These are phyloP conservation scores for Drosophila lacertosa DNA, from an alignment of 1,140 invertebrate species.

Conservation along the genomic window DNA sequence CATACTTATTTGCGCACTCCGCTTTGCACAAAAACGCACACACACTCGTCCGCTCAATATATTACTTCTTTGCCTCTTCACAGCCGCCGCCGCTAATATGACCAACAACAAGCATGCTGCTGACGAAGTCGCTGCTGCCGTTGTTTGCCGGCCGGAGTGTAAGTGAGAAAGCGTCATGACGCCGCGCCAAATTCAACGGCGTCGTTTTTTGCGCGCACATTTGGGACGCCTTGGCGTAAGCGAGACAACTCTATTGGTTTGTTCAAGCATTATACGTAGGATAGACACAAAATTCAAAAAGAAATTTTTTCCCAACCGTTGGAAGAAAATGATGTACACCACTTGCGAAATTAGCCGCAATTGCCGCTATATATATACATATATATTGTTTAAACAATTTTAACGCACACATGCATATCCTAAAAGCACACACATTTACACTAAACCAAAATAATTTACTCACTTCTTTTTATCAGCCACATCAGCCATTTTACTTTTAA, in stretches of 20 bases:
- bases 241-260: constrained; percentile 58
- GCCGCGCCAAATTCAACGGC: constrained; percentile 79
- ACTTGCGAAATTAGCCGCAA: constrained; percentile 52
- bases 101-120: constrained; percentile 51
- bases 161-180: constrained; percentile 70
- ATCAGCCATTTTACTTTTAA: constrained; percentile 82
- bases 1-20: constrained; percentile 70
- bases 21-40: constrained; percentile 54
- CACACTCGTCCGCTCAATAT: constrained; percentile 41
- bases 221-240: constrained; percentile 38
- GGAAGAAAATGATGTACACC: constrained; percentile 57
- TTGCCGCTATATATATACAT: constrained; percentile 9
- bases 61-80: constrained; percentile 52
- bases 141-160: constrained; percentile 76
- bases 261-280: constrained; percentile 68
- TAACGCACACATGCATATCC: constrained; percentile 33
- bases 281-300: constrained; percentile 78
- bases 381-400: constrained; percentile 61
- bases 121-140: constrained; percentile 56
- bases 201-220: constrained; percentile 78
- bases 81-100: constrained; percentile 23
- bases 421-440: constrained; percentile 30
- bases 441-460: constrained; percentile 64
- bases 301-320: constrained; percentile 71
- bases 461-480: constrained; percentile 83